phyloP scores from a whole-genome alignment of 2,797 vertebrate genomes.

The Chanos chanos region DNA sequence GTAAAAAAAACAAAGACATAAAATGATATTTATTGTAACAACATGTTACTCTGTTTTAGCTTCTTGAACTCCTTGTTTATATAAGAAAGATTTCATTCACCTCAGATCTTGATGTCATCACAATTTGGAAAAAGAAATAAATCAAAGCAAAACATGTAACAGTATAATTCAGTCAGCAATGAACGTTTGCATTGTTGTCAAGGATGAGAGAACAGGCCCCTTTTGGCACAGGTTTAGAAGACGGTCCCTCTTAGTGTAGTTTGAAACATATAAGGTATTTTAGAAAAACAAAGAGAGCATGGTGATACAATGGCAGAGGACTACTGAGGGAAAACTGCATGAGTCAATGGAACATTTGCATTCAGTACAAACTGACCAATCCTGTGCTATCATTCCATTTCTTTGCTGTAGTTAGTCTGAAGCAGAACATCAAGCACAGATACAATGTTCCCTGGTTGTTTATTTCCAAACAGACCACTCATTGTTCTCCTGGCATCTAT shows the following conservation, averaged over 20 bases:
- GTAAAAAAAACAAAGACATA: not conserved
- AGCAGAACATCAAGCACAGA: too few species aligned
- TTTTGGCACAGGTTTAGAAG: conserved; percentile 41
- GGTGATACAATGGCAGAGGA: too few species aligned
- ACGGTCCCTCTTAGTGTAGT: not conserved
- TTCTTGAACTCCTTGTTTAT: conserved; percentile 1
- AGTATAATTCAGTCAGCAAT: conserved; percentile 36
- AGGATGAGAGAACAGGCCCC: conserved; percentile 39
- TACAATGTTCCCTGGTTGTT: too few species aligned
- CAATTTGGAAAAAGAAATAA: conserved; percentile 37
- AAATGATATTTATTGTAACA: not conserved
- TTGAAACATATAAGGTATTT: too few species aligned
- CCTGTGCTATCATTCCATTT: too few species aligned
- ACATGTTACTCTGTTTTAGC: not conserved
- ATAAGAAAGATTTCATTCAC: conserved; percentile 18
- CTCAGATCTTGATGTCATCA: conserved; percentile 43
- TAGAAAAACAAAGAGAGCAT: too few species aligned
- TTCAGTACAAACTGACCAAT: too few species aligned
- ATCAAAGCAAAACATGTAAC: conserved; percentile 35
- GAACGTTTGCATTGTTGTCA: conserved; percentile 33
- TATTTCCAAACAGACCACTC: too few species aligned
- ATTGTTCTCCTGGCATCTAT: too few species aligned
- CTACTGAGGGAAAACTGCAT: too few species aligned
- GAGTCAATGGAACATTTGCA: too few species aligned
- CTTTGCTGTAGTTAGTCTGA: too few species aligned